Evolutionary conservation across 1,140 invertebrate species (phyloP).

Genomic region (Lordiphosa stackelbergi): DNA sequence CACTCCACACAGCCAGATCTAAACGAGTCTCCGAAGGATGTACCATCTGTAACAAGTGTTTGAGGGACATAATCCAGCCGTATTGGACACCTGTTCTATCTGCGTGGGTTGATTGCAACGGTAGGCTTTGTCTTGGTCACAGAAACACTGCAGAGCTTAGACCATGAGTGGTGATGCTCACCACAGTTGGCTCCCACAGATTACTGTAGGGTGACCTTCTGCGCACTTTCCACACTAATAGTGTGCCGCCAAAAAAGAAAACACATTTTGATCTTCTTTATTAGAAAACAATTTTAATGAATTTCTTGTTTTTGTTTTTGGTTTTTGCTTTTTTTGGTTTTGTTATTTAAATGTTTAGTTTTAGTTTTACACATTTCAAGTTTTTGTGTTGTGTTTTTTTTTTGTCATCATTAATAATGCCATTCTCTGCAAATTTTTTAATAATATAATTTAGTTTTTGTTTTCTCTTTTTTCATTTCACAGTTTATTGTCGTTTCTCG

Average conservation of each 20-base stretch:
- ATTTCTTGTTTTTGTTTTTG: conserved; percentile 52
- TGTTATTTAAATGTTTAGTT: conserved; percentile 21
- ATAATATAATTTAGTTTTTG: conserved; percentile 59
- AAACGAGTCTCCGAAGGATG: no score
- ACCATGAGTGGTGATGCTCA: no score
- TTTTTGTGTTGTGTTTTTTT: conserved; percentile 42
- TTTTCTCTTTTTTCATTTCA: conserved; percentile 70
- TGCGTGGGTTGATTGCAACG: no score
- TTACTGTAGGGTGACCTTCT: no score
- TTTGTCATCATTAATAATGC: conserved; percentile 47
- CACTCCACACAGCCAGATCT: no score
- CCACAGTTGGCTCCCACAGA: no score
- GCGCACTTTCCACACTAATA: no score
- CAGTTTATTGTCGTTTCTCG: conserved; percentile 78
- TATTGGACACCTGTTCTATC: no score
- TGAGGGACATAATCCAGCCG: no score
- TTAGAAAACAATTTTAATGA: conserved; percentile 77
- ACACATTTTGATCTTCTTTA: conserved; percentile 45
- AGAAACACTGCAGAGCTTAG: no score
- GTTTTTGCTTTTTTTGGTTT: conserved; percentile 1
- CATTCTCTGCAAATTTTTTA: conserved; percentile 51
- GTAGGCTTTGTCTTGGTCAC: no score
- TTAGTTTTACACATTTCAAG: conserved; percentile 64
- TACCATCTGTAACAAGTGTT: no score
- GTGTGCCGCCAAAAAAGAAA: not conserved